These are phyloP conservation scores for Sebastes schlegelii DNA, from an alignment of 2,113 vertebrate species.

Conservation along the genomic window DNA sequence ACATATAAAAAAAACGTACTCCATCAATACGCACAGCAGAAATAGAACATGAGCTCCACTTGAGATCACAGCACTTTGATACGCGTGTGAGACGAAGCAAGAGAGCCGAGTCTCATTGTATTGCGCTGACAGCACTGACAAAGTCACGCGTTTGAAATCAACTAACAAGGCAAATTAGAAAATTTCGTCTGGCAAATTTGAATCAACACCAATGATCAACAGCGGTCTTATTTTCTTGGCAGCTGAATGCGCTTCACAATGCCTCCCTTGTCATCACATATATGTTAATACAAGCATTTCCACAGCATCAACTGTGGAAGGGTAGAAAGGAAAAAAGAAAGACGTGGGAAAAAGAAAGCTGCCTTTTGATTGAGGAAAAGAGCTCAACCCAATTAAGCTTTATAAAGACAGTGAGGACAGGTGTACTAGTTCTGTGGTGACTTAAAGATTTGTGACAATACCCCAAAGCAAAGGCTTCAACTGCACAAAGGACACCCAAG, in stretches of 20 bases:
- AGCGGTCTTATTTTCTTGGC: not conserved
- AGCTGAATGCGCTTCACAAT: slow-evolving; percentile 26
- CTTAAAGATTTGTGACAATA: slow-evolving; percentile 80
- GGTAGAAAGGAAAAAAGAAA: not conserved
- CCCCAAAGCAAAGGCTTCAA: slow-evolving; percentile 79
- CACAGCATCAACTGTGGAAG: not conserved
- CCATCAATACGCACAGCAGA: not conserved
- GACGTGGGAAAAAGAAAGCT: not conserved
- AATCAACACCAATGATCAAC: slow-evolving; percentile 24
- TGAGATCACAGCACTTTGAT: slow-evolving; percentile 1
- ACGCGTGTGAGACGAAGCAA: slow-evolving; percentile 15
- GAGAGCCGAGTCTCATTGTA: slow-evolving; percentile 1
- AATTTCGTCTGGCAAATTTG: slow-evolving; percentile 15
- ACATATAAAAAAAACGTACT: not conserved
- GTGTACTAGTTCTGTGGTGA: slow-evolving; percentile 70
- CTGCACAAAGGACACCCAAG: slow-evolving; percentile 77
- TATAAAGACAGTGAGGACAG: slow-evolving; percentile 73
- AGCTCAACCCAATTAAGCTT: slow-evolving; percentile 77
- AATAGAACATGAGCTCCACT: not conserved
- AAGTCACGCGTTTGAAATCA: slow-evolving; percentile 28
- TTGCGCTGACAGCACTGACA: slow-evolving; percentile 1
- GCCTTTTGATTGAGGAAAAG: slow-evolving; percentile 52
- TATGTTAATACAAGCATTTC: slow-evolving; percentile 28
- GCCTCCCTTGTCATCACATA: slow-evolving; percentile 12
- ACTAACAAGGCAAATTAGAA: slow-evolving; percentile 22